phyloP scores from a whole-genome alignment of 92 coral and sea anemone genomes.

The Parazoanthus darwini region DNA sequence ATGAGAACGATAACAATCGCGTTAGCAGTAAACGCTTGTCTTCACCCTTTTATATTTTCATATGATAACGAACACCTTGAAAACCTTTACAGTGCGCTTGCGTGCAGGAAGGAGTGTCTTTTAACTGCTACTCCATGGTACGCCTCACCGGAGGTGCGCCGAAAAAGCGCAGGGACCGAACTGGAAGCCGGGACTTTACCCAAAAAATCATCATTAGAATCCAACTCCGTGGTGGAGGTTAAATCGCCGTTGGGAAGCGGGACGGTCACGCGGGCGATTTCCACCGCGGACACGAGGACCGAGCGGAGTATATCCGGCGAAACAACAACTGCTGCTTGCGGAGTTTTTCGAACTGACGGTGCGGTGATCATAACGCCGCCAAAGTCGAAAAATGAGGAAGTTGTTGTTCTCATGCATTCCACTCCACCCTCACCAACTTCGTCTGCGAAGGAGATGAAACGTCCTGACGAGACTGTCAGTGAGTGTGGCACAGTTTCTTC shows the following conservation, averaged over 20 bases:
- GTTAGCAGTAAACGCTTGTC: conserved; percentile 75
- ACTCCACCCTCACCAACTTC: conserved; percentile 73
- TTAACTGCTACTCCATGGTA: conserved; percentile 36
- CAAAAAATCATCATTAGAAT: conserved; percentile 56
- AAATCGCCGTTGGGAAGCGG: conserved; percentile 39
- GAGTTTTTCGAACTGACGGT: conserved; percentile 75
- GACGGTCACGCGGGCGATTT: conserved; percentile 43
- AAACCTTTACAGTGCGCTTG: conserved; percentile 71
- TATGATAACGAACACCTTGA: conserved; percentile 82
- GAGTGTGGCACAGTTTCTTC: conserved; percentile 90
- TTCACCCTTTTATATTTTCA: conserved; percentile 81
- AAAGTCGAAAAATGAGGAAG: conserved; percentile 58
- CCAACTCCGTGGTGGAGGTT: conserved; percentile 46
- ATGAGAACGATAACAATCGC: conserved; percentile 84
- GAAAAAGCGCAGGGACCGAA: conserved; percentile 31
- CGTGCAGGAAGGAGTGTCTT: conserved; percentile 64
- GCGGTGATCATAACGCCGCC: conserved; percentile 83
- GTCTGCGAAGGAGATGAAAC: conserved; percentile 57
- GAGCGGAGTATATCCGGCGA: conserved; percentile 30
- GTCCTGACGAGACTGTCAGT: conserved; percentile 73
- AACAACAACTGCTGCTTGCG: conserved; percentile 55
- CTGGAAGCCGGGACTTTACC: conserved; percentile 61
- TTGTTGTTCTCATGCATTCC: conserved; percentile 74
- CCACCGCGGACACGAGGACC: conserved; percentile 32
- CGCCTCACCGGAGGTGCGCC: conserved; percentile 37